A percentile compares a stretch with the other conserved stretches of the same genome.
Evolutionary conservation across 2,797 vertebrate genomes (phyloP).

Genomic region (Brachyalestes nurse): DNA sequence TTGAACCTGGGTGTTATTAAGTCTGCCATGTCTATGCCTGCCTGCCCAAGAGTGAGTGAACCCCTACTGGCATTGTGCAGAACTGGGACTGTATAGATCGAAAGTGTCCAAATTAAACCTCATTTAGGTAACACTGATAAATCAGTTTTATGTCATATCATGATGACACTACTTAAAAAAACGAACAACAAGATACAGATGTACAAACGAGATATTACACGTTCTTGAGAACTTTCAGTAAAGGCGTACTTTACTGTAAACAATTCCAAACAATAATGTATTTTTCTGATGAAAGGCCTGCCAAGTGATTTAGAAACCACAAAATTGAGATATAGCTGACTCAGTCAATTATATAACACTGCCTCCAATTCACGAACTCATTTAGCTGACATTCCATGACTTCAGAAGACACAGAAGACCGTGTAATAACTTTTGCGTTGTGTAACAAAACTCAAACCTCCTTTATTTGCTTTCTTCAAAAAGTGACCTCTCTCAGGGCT

Average conservation of each 20-base stretch:
- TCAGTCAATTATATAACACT: constrained; percentile 18
- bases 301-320: constrained; percentile 30
- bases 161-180: too few species aligned
- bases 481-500: constrained; percentile 13
- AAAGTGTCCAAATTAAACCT: background rate
- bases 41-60: background rate
- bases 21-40: background rate
- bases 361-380: background rate
- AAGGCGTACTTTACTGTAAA: too few species aligned
- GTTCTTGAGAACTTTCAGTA: too few species aligned
- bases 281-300: background rate
- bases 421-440: background rate
- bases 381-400: background rate
- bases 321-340: background rate
- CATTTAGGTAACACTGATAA: background rate
- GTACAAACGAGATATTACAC: too few species aligned
- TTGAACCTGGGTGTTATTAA: constrained; percentile 15
- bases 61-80: background rate
- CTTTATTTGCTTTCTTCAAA: background rate
- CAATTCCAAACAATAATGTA: background rate
- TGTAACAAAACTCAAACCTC: constrained; percentile 6
- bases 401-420: background rate
- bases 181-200: too few species aligned
- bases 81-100: background rate
- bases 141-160: background rate